Evolutionary conservation across 2,888 invertebrate species (phyloP).

Genomic region (Koerneria pararmatus): DNA sequence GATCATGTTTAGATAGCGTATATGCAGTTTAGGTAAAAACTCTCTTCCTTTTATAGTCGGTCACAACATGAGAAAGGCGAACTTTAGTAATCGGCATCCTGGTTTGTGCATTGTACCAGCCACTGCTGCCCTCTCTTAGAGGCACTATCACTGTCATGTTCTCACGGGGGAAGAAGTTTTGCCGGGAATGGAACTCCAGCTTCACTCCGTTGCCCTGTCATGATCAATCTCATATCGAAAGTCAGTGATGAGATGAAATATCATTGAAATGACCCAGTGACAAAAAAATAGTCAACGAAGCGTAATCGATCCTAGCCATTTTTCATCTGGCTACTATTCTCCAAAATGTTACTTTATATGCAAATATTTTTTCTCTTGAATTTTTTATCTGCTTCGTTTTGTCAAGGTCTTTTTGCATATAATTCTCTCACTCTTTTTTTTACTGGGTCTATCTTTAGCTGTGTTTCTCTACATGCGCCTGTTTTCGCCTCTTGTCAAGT

Average conservation of each 20-base stretch:
- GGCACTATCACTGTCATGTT: constrained; percentile 55
- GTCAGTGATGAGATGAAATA: constrained; percentile 28
- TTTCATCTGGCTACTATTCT: constrained; percentile 28
- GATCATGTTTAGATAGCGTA: no score
- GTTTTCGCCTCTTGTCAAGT: no score
- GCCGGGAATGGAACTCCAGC: constrained; percentile 50
- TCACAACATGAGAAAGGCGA: no score
- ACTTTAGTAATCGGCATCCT: constrained; percentile 60
- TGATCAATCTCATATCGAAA: no score
- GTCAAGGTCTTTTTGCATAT: no score
- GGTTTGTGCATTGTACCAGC: constrained; percentile 54
- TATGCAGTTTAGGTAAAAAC: no score
- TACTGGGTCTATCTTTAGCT: no score
- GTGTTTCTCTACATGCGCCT: no score
- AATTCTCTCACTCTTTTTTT: no score
- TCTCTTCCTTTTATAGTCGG: no score
- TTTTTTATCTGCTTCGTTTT: no score
- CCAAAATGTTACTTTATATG: constrained; percentile 23
- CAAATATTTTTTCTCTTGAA: not conserved
- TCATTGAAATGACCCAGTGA: not conserved
- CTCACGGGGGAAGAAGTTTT: constrained; percentile 51
- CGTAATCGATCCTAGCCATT: not conserved
- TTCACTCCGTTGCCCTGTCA: constrained; percentile 48
- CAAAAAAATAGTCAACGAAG: not conserved
- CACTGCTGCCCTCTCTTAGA: constrained; percentile 33